Conservation (phyloP, 2,797 vertebrate genomes). For the Ibycter americanus region DNA sequence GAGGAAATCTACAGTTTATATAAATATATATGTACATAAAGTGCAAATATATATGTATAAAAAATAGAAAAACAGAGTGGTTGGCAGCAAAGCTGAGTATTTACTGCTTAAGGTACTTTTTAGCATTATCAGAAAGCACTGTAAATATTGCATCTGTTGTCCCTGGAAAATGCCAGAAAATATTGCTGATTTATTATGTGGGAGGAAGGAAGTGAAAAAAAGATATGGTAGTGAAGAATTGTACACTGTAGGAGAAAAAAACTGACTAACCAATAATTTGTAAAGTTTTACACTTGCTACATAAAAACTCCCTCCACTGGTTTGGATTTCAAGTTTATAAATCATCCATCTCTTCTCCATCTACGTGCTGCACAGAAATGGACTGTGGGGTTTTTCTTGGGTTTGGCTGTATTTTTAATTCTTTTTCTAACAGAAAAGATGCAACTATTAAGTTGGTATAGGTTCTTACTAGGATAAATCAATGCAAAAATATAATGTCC, state of each 20-base stretch:
- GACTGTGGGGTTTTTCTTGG: not conserved
- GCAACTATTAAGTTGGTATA: not conserved
- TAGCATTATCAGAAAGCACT: conserved; percentile 32
- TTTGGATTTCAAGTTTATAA: conserved; percentile 13
- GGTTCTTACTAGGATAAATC: not conserved
- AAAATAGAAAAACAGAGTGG: not conserved
- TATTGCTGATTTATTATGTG: conserved; percentile 64
- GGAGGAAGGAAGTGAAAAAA: conserved; percentile 38
- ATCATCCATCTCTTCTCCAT: not conserved
- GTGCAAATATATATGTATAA: not conserved
- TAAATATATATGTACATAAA: not conserved
- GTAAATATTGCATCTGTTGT: conserved; percentile 51
- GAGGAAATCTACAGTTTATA: not conserved
- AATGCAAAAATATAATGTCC: not conserved
- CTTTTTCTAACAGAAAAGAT: not conserved
- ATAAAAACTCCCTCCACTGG: not conserved
- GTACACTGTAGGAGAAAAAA: conserved; percentile 25
- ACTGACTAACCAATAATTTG: conserved; percentile 50
- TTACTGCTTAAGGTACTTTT: conserved; percentile 23
- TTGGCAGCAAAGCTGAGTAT: conserved; percentile 2
- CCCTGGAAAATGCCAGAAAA: conserved; percentile 63
- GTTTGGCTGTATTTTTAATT: not conserved
- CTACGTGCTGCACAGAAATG: not conserved
- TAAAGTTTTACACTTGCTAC: conserved; percentile 43
- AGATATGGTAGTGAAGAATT: conserved; percentile 40